A percentile compares a stretch with the other conserved stretches of the same genome.
These are phyloP conservation scores for Spodoptera frugiperda DNA, from an alignment of 1,140 invertebrate species.

Conservation along the genomic window DNA sequence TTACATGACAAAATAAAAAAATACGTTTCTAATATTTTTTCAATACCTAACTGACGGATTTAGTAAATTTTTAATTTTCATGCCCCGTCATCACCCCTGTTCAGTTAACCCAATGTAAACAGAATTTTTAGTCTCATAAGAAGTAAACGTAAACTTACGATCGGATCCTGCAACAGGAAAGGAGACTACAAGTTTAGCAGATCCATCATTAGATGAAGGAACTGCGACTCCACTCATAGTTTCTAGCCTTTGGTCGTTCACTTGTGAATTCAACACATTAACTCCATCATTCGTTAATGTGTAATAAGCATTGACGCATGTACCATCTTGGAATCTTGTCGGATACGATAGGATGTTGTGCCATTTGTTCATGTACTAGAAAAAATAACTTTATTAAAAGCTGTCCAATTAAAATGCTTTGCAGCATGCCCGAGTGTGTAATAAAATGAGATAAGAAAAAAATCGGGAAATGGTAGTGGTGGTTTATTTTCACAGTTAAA, in stretches of 20 bases:
- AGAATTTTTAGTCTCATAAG: too few species aligned
- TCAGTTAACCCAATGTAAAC: too few species aligned
- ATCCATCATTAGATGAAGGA: slow-evolving; percentile 48
- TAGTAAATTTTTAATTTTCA: too few species aligned
- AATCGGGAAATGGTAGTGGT: too few species aligned
- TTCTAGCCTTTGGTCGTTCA: slow-evolving; percentile 60
- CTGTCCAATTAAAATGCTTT: too few species aligned
- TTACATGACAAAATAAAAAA: too few species aligned
- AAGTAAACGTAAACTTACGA: slow-evolving; percentile 39
- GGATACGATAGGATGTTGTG: slow-evolving; percentile 71
- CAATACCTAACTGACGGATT: too few species aligned
- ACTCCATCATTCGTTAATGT: slow-evolving; percentile 53
- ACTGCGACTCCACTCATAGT: slow-evolving; percentile 61
- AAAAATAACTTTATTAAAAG: not conserved
- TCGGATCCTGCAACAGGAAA: slow-evolving; percentile 51
- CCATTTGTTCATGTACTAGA: slow-evolving; percentile 66
- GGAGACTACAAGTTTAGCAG: slow-evolving; percentile 50
- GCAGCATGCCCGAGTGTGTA: too few species aligned
- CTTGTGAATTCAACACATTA: slow-evolving; percentile 73
- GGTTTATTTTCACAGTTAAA: too few species aligned
- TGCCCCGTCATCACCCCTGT: too few species aligned
- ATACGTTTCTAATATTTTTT: too few species aligned
- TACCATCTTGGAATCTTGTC: slow-evolving; percentile 63
- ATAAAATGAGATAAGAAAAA: too few species aligned
- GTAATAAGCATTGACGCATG: slow-evolving; percentile 69